Evolutionary conservation across 2,797 vertebrate genomes (phyloP).

Genomic region (Tangara arthus): DNA sequence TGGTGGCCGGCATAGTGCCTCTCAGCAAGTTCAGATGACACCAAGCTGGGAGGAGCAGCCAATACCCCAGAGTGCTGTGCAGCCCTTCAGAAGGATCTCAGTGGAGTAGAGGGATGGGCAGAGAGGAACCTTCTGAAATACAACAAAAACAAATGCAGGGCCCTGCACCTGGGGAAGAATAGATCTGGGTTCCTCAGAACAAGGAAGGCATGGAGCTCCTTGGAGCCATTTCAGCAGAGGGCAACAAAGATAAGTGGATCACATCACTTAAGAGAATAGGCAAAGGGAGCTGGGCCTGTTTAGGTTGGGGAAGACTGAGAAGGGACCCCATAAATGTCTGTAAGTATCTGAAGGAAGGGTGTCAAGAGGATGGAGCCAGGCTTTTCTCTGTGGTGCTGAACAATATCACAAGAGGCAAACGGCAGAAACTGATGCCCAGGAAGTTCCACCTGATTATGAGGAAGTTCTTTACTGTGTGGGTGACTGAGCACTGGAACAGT

Average conservation of each 20-base stretch:
- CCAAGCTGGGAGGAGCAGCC: not conserved
- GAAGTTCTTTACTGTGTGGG: not conserved
- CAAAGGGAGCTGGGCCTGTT: not conserved
- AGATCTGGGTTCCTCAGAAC: not conserved
- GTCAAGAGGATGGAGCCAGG: not conserved
- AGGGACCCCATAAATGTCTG: not conserved
- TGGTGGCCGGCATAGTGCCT: not conserved
- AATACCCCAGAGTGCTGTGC: not conserved
- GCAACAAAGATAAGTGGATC: not conserved
- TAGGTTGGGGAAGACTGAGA: not conserved
- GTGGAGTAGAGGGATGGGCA: not conserved
- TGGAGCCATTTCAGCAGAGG: not conserved
- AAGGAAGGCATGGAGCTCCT: not conserved
- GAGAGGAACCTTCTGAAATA: not conserved
- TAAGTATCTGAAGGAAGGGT: not conserved
- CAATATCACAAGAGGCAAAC: not conserved
- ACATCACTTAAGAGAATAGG: not conserved
- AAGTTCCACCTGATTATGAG: not conserved
- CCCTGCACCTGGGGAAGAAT: not conserved
- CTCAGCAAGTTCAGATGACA: not conserved
- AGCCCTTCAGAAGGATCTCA: not conserved
- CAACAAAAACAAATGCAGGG: not conserved
- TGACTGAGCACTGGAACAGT: not conserved
- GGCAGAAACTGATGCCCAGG: not conserved
- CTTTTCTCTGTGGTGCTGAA: not conserved